These are phyloP conservation scores for Griposia aprilina DNA, from an alignment of 2,888 invertebrate genomes.

Conservation along the genomic window DNA sequence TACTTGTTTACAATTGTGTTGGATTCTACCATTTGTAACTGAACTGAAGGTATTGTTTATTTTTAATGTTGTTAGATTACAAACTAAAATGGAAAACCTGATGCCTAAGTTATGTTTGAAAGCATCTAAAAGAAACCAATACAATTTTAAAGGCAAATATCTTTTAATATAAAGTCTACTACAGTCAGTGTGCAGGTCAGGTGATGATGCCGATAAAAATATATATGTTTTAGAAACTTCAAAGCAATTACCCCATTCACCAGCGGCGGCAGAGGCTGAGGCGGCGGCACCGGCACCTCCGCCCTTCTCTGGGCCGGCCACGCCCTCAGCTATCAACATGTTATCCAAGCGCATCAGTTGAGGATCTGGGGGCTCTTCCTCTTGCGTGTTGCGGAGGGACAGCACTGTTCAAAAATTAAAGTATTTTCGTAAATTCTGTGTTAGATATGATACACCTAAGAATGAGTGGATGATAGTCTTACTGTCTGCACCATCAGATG, in stretches of 20 bases:
- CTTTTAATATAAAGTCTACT: slow-evolving; percentile 21
- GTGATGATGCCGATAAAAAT: slow-evolving; percentile 41
- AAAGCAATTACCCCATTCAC: slow-evolving; percentile 88
- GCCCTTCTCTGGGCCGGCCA: slow-evolving; percentile 98
- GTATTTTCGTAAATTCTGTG: background rate
- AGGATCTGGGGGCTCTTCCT: slow-evolving; percentile 99
- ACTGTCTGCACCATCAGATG: background rate
- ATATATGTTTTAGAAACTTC: slow-evolving; percentile 53
- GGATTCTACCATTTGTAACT: slow-evolving; percentile 24
- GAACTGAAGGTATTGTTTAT: slow-evolving; percentile 28
- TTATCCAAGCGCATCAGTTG: slow-evolving; percentile 99
- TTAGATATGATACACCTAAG: background rate
- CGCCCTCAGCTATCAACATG: slow-evolving; percentile 99
- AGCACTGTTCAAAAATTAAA: slow-evolving; percentile 91
- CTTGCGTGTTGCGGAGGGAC: slow-evolving; percentile 98
- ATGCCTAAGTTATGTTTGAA: slow-evolving; percentile 40
- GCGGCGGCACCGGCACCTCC: slow-evolving; percentile 97
- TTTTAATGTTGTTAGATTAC: background rate
- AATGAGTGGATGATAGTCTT: background rate
- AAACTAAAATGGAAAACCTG: slow-evolving; percentile 18
- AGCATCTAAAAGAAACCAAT: slow-evolving; percentile 54
- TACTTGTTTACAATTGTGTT: slow-evolving; percentile 16
- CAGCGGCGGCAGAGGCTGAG: slow-evolving; percentile 96
- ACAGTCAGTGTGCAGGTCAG: background rate
- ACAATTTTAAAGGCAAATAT: slow-evolving; percentile 55